Evolutionary conservation across 2,888 invertebrate species (phyloP), one percentile per base, ranked within the genome.

Genomic region (Acanthopleura granulata): DNA sequence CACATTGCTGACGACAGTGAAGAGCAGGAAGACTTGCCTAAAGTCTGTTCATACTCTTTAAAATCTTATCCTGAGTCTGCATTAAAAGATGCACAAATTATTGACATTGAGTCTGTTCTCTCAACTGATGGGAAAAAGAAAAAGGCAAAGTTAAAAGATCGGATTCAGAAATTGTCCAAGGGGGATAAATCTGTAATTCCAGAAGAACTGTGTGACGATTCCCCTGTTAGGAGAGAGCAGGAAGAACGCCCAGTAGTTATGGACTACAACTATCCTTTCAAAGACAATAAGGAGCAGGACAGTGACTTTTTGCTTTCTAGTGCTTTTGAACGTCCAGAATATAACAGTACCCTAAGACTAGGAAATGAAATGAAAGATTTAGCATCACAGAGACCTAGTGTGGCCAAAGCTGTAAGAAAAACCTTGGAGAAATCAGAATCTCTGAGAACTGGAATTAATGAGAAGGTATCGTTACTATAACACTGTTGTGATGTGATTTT

Each of bases 291-390:
- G 15, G 62, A 66, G 4, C 72, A 76, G 29, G 79, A 77, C 25
- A 77, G 73, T 11, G 82, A 81, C 15, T 81, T 79, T 30, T 51
- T 57, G 11, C 49, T 62, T 15, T 86, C 87, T 72, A 84, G 87
- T 77, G 81, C 83, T 49, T 85, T 87, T 75, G 82, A 85, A 0
- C 72, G 86, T n/a, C 88, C 88, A 6, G 88, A 88, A 74, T 87
- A 85, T 73, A 86, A 87, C 75, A 86, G 85, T 30, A 85, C 87
- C 0, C 73, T 87, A 50, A 82, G 83, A 75, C 79, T 86, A 69
- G 76, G 80, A 11, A 73, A 80, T n/a, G 86, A 86, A 74, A 79
- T 87, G 73, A 82, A 86, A 72, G 78, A 78, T 50, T 74, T 86
- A 18, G 81, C 80, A 69, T 79, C 73, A 0, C 75, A 79, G 40